These are phyloP conservation scores for Argentina silus DNA, from an alignment of 2,797 vertebrate genomes.

Conservation along the genomic window DNA sequence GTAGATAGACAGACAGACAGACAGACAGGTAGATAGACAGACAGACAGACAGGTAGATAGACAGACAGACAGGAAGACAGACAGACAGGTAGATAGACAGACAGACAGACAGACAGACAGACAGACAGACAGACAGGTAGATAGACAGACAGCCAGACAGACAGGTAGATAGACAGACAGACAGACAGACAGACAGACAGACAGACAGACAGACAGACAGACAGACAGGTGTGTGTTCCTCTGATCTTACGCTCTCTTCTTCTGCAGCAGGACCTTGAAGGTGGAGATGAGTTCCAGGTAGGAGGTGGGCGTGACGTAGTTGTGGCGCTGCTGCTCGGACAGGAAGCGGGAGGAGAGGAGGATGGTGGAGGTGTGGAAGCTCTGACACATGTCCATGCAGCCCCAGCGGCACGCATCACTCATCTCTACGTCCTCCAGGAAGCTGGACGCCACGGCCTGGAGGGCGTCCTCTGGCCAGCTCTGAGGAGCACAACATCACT, in stretches of 20 bases:
- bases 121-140: not conserved
- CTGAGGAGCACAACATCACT: slow-evolving; percentile 60
- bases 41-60: too few species aligned
- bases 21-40: too few species aligned
- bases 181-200: too few species aligned
- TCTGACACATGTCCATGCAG: slow-evolving; percentile 91
- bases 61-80: too few species aligned
- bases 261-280: slow-evolving; percentile 85
- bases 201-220: too few species aligned
- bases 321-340: slow-evolving; percentile 84
- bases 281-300: slow-evolving; percentile 93
- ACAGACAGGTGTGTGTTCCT: too few species aligned
- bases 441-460: slow-evolving; percentile 89
- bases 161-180: too few species aligned
- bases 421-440: slow-evolving; percentile 89
- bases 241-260: slow-evolving; percentile 84
- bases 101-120: too few species aligned
- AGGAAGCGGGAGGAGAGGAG: slow-evolving; percentile 79
- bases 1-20: too few species aligned
- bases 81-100: too few species aligned
- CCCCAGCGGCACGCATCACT: slow-evolving; percentile 78
- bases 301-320: slow-evolving; percentile 93
- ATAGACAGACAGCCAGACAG: too few species aligned
- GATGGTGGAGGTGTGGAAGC: slow-evolving; percentile 88
- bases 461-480: slow-evolving; percentile 91